Base-by-base conservation (phyloP, 1,140 invertebrate species). In the Drosophila sturtevanti region DNA sequence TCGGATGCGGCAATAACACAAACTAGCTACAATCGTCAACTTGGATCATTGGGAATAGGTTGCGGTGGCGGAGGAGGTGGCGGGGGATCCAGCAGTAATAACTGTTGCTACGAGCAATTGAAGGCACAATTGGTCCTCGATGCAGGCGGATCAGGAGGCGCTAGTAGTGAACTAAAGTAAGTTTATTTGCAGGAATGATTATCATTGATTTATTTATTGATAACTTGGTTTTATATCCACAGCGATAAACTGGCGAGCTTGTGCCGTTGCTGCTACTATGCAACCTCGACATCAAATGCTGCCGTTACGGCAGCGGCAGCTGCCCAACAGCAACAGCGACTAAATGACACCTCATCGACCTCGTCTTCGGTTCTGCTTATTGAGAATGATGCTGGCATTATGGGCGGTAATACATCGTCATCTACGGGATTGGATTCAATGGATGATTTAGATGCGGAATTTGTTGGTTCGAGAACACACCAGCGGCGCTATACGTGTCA, bases 281-380 rank as follows among this genome's bases (percentile, higher is more conserved):
- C 78, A 11, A 81, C 81, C 44, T 82, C 85, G 2, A 65, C 81
- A 34, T 73, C 84, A 31, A 84, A 76, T 38, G 72, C 68, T 37
- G 79, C 72, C 9, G 81, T 81, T 22, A 67, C 75, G 22, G 78
- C 82, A 2, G 71, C 81, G 16, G 79, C 75, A 34, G 78, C 63
- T 2, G 52, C 80, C 21, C 72, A 77, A 35, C 75, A 77, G 2
- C 79, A 84, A 12, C 68, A 77, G 22, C 34, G 44, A 59, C 71
- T 79, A 1, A 89, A 76, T 7, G 94, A 94, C 14, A 94, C 94
- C 0, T 78, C 85, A 1, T 87, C 85, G 14, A 94, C 93, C 2
- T 94, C 94, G 0, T 85, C 90, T 1, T 91, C 90, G 4, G 94
- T 94, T 65, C 93, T 95, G 77, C 91, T 95, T 0, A 84, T 94